Conservation (phyloP, 1,140 invertebrate species). For the Streblospio benedicti region DNA sequence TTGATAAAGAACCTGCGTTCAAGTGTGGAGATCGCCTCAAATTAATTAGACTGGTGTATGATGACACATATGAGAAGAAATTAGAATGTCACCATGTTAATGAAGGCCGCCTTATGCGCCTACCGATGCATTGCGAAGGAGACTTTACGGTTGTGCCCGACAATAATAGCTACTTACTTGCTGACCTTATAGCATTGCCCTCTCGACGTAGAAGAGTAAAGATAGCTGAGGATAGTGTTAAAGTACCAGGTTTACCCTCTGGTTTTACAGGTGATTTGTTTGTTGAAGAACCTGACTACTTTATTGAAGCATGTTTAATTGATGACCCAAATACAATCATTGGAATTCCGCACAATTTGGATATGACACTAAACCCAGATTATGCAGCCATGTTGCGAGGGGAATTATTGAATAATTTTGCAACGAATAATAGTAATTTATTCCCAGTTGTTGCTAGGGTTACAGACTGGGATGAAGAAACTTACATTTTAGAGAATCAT, state of each 20-base stretch:
- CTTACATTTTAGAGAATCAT: conserved; percentile 14
- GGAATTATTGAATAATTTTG: conserved; percentile 11
- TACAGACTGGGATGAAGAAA: conserved; percentile 10
- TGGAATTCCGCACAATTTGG: conserved; percentile 1
- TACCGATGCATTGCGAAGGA: conserved; percentile 3
- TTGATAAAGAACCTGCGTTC: background rate
- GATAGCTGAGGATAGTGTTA: background rate
- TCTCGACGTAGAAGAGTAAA: background rate
- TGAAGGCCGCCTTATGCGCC: background rate
- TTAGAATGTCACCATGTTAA: conserved; percentile 3
- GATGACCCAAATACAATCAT: conserved; percentile 2
- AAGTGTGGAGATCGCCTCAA: conserved; percentile 3
- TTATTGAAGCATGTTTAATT: conserved; percentile 1
- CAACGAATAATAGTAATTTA: conserved; percentile 6
- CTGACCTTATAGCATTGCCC: conserved; percentile 2
- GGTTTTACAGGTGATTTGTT: conserved; percentile 6
- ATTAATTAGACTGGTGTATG: background rate
- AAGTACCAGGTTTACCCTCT: background rate
- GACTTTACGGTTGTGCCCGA: conserved; percentile 1
- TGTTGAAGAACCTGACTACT: conserved; percentile 6
- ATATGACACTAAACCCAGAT: background rate
- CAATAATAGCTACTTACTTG: background rate
- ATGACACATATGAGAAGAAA: background rate
- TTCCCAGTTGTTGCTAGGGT: conserved; percentile 12
- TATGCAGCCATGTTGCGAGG: background rate